Percentiles rank a stretch among this genome's conserved stretches.
phyloP scores from a whole-genome alignment of 2,888 invertebrate species.

The Steinernema hermaphroditum region DNA sequence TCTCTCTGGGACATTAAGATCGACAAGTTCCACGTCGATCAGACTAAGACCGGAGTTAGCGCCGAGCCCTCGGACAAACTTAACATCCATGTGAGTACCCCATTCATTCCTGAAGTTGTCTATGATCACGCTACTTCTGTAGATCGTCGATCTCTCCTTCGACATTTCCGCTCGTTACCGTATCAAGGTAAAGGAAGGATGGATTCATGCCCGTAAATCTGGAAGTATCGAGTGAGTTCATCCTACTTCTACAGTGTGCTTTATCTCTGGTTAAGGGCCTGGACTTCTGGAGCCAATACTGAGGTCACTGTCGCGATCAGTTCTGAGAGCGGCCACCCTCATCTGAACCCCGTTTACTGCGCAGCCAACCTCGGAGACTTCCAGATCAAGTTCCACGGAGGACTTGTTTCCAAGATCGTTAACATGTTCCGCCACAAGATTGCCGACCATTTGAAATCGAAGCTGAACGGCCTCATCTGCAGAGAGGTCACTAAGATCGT shows the following conservation, averaged over 20 bases:
- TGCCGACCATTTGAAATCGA: conserved; percentile 14
- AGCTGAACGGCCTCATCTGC: conserved; percentile 19
- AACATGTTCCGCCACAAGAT: conserved; percentile 16
- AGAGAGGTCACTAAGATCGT: not conserved
- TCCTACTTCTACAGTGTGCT: not conserved
- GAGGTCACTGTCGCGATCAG: not conserved
- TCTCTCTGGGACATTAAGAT: conserved; percentile 18
- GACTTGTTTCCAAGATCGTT: not conserved
- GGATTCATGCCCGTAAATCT: conserved; percentile 13
- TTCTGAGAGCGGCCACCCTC: not conserved
- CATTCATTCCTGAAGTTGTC: no score
- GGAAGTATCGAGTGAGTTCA: conserved; percentile 11
- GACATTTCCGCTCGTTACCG: not conserved
- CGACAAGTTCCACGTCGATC: conserved; percentile 20
- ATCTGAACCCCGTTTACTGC: not conserved
- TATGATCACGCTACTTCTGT: no score
- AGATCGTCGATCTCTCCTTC: conserved; percentile 9
- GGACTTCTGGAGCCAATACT: conserved; percentile 16
- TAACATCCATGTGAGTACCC: not conserved
- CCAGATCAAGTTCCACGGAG: conserved; percentile 24
- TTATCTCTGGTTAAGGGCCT: not conserved
- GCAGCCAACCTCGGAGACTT: conserved; percentile 3
- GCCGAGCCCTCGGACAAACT: not conserved
- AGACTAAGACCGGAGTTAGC: conserved; percentile 15
- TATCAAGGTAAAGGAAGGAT: conserved; percentile 20